A percentile compares a stretch with the other conserved stretches of the same genome.
These are phyloP conservation scores for Eristalis tenax DNA, from an alignment of 2,888 invertebrate species.

Conservation along the genomic window DNA sequence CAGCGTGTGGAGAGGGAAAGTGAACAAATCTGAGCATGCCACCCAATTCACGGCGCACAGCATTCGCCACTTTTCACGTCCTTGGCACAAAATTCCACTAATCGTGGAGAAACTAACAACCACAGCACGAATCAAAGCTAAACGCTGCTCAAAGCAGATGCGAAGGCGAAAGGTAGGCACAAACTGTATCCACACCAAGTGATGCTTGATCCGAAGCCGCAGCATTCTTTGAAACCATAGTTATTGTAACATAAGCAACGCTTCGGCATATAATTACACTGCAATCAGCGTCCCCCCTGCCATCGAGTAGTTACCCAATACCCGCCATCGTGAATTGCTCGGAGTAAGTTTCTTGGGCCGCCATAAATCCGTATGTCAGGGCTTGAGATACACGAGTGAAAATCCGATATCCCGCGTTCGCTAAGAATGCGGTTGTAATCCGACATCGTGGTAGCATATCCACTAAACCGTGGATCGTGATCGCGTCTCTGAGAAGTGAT, in stretches of 20 bases:
- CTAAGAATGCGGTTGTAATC: conserved; percentile 71
- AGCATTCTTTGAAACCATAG: conserved; percentile 69
- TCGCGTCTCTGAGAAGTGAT: conserved; percentile 31
- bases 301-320: conserved; percentile 51
- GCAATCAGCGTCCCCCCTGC: conserved; percentile 35
- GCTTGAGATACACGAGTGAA: conserved; percentile 35
- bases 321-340: conserved; percentile 27
- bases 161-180: background rate
- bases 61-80: conserved; percentile 5
- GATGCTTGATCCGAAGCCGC: conserved; percentile 44
- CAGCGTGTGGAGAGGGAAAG: background rate
- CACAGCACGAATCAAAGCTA: background rate
- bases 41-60: background rate
- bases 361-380: conserved; percentile 2
- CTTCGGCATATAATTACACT: conserved; percentile 60
- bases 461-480: conserved; percentile 59
- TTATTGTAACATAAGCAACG: conserved; percentile 64
- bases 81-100: conserved; percentile 46
- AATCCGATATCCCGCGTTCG: conserved; percentile 62
- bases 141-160: background rate
- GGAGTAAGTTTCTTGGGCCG: background rate
- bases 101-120: background rate
- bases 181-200: conserved; percentile 9
- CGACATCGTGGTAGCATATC: conserved; percentile 61
- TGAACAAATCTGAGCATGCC: background rate